Conservation (phyloP, 1,140 invertebrate genomes). For the Sycophila sp. region DNA sequence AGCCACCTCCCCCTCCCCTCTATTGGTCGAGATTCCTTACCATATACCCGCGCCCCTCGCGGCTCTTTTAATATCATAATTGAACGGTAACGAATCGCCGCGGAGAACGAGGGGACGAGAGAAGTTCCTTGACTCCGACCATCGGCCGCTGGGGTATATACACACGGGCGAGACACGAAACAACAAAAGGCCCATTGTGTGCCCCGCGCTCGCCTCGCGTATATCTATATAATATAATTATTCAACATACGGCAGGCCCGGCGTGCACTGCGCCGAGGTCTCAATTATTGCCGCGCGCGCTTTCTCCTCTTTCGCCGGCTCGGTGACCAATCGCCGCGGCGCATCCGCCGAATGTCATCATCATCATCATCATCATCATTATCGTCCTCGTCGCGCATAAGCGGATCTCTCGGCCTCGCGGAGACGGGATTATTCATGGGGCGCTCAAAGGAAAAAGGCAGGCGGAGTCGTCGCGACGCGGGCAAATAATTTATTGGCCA, state of each 20-base stretch:
- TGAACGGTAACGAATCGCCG: slow-evolving; percentile 32
- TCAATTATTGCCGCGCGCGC: slow-evolving; percentile 34
- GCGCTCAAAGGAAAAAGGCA: not conserved
- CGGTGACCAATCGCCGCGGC: slow-evolving; percentile 9
- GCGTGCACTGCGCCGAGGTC: slow-evolving; percentile 5
- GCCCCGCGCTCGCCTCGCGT: not conserved
- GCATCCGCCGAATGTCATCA: slow-evolving; percentile 27
- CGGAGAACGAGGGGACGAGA: not conserved
- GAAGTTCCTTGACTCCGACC: slow-evolving; percentile 23
- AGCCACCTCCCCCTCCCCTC: not conserved
- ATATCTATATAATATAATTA: slow-evolving; percentile 31
- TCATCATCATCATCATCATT: slow-evolving; percentile 6
- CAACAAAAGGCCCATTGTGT: slow-evolving; percentile 40
- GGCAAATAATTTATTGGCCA: too few species aligned
- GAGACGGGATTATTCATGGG: slow-evolving; percentile 35
- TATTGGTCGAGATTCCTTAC: not conserved
- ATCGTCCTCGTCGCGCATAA: not conserved
- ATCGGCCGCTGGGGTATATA: not conserved
- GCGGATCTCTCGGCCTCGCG: not conserved
- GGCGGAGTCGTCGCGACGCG: too few species aligned
- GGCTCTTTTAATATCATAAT: too few species aligned
- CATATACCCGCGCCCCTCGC: not conserved
- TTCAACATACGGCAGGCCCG: slow-evolving; percentile 7
- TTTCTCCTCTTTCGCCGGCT: not conserved
- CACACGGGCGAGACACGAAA: too few species aligned